phyloP scores from a whole-genome alignment of 1,140 invertebrate genomes.

The Cephus cinctus region DNA sequence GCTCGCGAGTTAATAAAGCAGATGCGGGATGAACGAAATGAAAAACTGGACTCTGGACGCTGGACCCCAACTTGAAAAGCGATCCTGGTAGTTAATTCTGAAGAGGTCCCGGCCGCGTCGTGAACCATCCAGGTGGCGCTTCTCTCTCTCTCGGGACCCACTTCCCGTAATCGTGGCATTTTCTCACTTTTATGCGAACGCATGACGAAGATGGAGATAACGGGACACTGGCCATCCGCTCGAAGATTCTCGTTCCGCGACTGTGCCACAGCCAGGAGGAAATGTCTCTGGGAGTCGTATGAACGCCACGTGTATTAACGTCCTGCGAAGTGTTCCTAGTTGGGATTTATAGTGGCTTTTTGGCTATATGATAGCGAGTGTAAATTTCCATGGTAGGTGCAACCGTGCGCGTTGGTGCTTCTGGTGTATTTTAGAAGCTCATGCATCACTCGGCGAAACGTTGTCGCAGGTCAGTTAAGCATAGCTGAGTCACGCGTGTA shows the following conservation, averaged over 20 bases:
- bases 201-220: not conserved
- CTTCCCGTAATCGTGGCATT: constrained; percentile 39
- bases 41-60: no score
- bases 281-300: no score
- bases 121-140: constrained; percentile 25
- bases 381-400: no score
- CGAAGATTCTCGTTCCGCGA: not conserved
- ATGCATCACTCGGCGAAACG: constrained; percentile 22
- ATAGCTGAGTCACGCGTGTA: constrained; percentile 18
- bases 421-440: constrained; percentile 26
- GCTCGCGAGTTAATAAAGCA: no score
- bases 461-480: constrained; percentile 28
- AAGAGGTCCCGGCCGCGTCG: constrained; percentile 39
- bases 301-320: no score
- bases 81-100: constrained; percentile 38
- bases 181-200: constrained; percentile 37
- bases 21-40: no score
- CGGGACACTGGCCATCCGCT: not conserved
- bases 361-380: no score
- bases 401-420: no score
- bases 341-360: no score
- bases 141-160: constrained; percentile 24
- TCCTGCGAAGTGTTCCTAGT: no score
- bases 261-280: no score
- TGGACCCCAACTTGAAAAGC: constrained; percentile 34